phyloP scores from a whole-genome alignment of 2,888 invertebrate genomes.

The Ephialtes manifestator region DNA sequence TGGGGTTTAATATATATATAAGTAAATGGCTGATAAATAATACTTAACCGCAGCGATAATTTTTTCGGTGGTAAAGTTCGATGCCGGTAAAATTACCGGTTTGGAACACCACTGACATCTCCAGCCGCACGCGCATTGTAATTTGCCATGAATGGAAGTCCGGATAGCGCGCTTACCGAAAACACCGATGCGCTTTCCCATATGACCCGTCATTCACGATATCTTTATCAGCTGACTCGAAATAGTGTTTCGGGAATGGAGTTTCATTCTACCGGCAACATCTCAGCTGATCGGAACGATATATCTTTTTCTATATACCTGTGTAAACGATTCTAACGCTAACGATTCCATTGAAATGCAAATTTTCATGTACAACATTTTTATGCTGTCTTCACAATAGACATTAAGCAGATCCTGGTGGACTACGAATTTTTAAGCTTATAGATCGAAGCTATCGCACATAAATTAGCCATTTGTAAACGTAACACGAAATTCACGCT shows the following conservation, averaged over 20 bases:
- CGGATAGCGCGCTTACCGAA: neutral
- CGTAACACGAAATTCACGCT: neutral
- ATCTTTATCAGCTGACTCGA: constrained; percentile 64
- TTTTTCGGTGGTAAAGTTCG: neutral
- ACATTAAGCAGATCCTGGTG: neutral
- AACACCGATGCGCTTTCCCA: constrained; percentile 19
- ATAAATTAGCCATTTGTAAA: neutral
- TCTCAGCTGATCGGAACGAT: constrained; percentile 51
- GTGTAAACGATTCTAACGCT: neutral
- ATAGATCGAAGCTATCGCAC: neutral
- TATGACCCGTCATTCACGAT: constrained; percentile 50
- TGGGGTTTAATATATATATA: too few species aligned
- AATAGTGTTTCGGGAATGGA: constrained; percentile 39
- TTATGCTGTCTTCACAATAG: neutral
- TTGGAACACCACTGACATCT: neutral
- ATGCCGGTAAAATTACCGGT: neutral
- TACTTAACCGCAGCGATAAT: neutral
- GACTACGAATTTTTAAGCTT: neutral
- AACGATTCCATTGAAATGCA: neutral
- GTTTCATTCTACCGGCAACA: constrained; percentile 2
- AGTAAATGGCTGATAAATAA: neutral
- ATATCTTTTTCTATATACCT: neutral
- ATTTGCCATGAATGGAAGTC: constrained; percentile 32
- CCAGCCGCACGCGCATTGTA: neutral
- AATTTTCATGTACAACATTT: neutral